Evolutionary conservation across 2,797 vertebrate genomes (phyloP), one percentile per base, ranked within the genome.

Genomic region (Lophotriccus pileatus): DNA sequence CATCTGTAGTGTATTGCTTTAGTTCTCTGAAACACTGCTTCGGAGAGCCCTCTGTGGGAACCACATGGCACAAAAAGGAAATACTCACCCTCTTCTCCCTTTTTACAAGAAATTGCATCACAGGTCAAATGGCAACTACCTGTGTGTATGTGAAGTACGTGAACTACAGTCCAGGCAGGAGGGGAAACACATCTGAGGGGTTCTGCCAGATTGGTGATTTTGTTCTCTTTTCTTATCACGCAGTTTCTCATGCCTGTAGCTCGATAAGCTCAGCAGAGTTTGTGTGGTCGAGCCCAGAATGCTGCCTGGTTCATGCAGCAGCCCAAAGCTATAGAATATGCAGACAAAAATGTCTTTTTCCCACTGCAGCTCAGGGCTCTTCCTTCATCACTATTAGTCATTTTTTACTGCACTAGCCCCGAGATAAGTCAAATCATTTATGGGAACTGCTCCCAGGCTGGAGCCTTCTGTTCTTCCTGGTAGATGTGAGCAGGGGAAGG

Each of bases 201-300:
- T 91, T 86, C 67, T 94, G 17, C 0, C 7, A 49, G 37, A 36
- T 0, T 22, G 59, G 52, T 37, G 10, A 8, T 68, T 83, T 60
- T 70, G 67, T 90, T 93, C 87, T 95, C 63, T 10, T 90, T 91
- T 83, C 50, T 94, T 63, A 73, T 49, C 76, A 47, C 63, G 4
- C 0, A 0, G 72, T 79, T 91, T 87, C 56, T 82, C 77, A n/a
- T 60, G 67, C n/a, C 43, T 87, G 46, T 34, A 52, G 58, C 93
- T 89, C 0, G 2, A 41, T 94, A 81, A 86, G 30, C 34, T 68
- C 89, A 74, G 64, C 3, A 28, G 63, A 2, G 0, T 88, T 79
- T 34, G n/a, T 89, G 86, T 86, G 84, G 63, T 93, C 1, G 0
- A 28, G 30, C 81, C 34, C 80, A 70, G 32, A 88, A 12, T 14